A percentile compares a stretch with the other conserved stretches of the same genome.
phyloP scores from a whole-genome alignment of 2,888 invertebrate genomes.

The Orchesellides sinensis region DNA sequence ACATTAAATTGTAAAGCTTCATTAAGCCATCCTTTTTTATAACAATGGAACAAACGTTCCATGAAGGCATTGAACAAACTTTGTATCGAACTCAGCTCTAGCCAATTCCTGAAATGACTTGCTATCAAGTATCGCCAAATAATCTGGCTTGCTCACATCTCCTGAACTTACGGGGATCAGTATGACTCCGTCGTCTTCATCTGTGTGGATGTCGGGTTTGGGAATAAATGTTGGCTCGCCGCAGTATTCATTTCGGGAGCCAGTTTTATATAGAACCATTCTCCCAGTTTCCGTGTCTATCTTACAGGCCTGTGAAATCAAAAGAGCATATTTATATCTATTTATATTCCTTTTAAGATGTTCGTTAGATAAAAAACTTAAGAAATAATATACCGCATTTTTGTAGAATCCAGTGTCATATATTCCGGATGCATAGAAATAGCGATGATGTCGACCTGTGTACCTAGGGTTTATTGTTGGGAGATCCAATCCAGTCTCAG shows the following conservation, averaged over 20 bases:
- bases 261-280: conserved; percentile 76
- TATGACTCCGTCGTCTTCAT: conserved; percentile 78
- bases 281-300: conserved; percentile 77
- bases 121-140: conserved; percentile 77
- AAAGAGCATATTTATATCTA: conserved; percentile 20
- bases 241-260: conserved; percentile 76
- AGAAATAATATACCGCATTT: too few relatives aligned
- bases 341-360: too few relatives aligned
- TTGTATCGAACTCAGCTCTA: conserved; percentile 76
- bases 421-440: conserved; percentile 78
- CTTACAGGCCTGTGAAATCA: conserved; percentile 77
- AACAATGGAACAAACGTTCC: conserved; percentile 73
- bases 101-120: conserved; percentile 77
- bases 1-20: neutral
- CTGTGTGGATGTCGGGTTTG: conserved; percentile 76
- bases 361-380: neutral
- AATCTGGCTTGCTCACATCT: conserved; percentile 72
- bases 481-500: conserved; percentile 77
- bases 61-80: conserved; percentile 76
- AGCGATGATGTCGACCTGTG: conserved; percentile 77
- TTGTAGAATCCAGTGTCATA: conserved; percentile 76
- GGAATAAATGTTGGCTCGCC: conserved; percentile 79
- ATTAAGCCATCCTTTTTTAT: conserved; percentile 5
- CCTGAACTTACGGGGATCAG: conserved; percentile 76
- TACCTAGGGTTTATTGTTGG: conserved; percentile 78